Evolutionary conservation across 1,140 invertebrate genomes (phyloP), one percentile per base, ranked within the genome.

Genomic region (Drosophila varians): DNA sequence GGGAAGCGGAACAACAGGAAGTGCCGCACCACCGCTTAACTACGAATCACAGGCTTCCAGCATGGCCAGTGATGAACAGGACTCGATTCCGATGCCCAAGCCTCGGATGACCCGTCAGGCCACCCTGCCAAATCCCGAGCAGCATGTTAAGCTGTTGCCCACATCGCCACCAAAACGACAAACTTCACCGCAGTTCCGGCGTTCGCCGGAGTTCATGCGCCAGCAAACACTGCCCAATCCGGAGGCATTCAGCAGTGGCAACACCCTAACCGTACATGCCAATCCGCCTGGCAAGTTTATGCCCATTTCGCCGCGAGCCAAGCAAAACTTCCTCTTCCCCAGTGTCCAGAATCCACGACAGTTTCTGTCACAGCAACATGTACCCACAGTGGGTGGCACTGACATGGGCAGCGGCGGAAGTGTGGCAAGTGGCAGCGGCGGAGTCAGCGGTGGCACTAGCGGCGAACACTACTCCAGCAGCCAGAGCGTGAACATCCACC

Each of bases 81-180:
- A 90, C 19, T 11, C 42, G 18, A 12, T 45, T 0, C 23, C 72
- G 3, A 75, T 83, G 47, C 77, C 71, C n/a, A 90, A 90, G 58
- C 79, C 90, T 1, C 73, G 90, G 5, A 89, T 91, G 73, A 71
- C 83, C 53, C 80, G 90, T 0, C 90, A 91, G 71, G 84, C 89
- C 4, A 91, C 90, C 1, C 43, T 91, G 25, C 90, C 90, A 5
- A 91, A 91, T 82, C 90, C 90, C 1, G 90, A 91, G 42, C 90
- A 91, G 51, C 89, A 90, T 70, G 74, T 91, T 5, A 91, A 91
- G 65, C 49, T 91, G 36, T 11, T 91, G 45, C 90, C 90, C 7
- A 91, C 90, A 4, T 91, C 90, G 38, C 90, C 90, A 34, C 90
- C 90, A 3, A 91, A 91, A 61, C 84, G 90, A 2, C 90, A 91